These are phyloP conservation scores for Vicugna pacos DNA, from an alignment of 2,113 vertebrate genomes.

Conservation along the genomic window DNA sequence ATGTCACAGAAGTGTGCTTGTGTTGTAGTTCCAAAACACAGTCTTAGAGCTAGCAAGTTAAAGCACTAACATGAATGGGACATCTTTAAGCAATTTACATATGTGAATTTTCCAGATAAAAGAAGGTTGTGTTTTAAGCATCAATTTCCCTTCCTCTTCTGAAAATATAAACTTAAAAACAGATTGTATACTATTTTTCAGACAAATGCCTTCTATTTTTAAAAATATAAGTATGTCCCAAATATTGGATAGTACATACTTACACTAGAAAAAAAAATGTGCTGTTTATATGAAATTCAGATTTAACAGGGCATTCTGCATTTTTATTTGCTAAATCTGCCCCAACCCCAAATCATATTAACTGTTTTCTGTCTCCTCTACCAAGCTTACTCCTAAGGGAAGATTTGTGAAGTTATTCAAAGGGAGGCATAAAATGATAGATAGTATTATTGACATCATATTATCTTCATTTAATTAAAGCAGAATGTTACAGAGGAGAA, in stretches of 20 bases:
- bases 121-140: background rate
- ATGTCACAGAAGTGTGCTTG: background rate
- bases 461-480: background rate
- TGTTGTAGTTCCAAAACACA: background rate
- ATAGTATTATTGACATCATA: background rate
- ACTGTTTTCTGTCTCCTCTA: background rate
- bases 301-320: background rate
- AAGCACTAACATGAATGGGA: background rate
- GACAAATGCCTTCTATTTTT: background rate
- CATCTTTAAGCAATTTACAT: background rate
- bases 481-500: background rate
- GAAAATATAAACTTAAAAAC: background rate
- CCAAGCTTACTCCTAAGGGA: background rate
- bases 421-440: background rate
- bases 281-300: background rate
- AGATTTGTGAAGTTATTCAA: conserved; percentile 1
- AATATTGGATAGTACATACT: background rate
- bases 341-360: background rate
- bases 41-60: background rate
- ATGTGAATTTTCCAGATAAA: background rate
- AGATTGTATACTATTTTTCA: background rate
- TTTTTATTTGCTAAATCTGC: background rate
- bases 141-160: background rate
- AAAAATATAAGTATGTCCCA: background rate
- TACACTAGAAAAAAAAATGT: background rate